phyloP scores from a whole-genome alignment of 2,888 invertebrate genomes.

The Drosophila affinis region DNA sequence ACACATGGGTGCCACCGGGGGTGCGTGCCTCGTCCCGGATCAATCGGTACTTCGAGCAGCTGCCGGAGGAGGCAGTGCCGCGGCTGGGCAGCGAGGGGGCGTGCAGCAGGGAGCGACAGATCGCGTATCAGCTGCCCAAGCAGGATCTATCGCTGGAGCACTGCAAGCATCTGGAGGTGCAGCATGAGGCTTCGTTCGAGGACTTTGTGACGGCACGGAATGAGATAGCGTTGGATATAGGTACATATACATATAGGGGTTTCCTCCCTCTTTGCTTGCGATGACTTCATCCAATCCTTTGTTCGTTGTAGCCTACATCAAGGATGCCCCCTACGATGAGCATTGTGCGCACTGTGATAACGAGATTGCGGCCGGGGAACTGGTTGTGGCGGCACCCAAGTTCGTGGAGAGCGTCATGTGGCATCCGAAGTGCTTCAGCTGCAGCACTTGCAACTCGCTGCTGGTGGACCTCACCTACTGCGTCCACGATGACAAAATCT shows the following conservation, averaged over 20 bases:
- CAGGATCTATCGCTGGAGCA: constrained; percentile 96
- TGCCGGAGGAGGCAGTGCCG: constrained; percentile 92
- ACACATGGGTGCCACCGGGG: constrained; percentile 88
- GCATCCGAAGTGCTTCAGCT: constrained; percentile 97
- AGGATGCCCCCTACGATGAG: constrained; percentile 86
- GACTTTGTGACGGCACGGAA: constrained; percentile 97
- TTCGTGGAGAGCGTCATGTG: constrained; percentile 90
- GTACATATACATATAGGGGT: too few relatives aligned
- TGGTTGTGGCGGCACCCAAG: constrained; percentile 93
- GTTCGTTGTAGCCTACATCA: constrained; percentile 85
- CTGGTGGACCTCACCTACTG: constrained; percentile 98
- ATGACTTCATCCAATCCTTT: background rate
- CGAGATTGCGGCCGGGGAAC: constrained; percentile 90
- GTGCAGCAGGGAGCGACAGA: constrained; percentile 90
- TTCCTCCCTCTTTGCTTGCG: background rate
- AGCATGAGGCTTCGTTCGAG: constrained; percentile 92
- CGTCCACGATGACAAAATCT: constrained; percentile 93
- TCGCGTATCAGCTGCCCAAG: constrained; percentile 95
- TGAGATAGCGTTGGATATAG: constrained; percentile 97
- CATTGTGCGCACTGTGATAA: constrained; percentile 93
- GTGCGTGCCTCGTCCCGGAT: constrained; percentile 82
- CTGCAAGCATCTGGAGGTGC: constrained; percentile 92
- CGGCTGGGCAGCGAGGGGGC: constrained; percentile 91
- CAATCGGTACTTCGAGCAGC: constrained; percentile 95
- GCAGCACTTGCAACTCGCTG: constrained; percentile 94